Percentiles rank a stretch among this genome's conserved stretches.
Conservation (phyloP, 2,888 invertebrate species). For the Vannuccia rotundouncinata region DNA sequence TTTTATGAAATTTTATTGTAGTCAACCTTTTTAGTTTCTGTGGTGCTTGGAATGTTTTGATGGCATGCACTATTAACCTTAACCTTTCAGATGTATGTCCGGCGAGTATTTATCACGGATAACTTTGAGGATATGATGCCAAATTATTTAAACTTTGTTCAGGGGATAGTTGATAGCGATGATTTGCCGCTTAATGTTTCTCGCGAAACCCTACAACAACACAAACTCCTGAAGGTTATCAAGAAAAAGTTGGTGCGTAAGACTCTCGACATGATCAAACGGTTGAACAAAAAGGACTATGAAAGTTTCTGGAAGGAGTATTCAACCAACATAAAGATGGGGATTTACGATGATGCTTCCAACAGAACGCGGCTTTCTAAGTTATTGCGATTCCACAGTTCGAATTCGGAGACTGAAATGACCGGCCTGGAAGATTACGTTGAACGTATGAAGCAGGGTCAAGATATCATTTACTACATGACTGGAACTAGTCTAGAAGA, state of each 20-base stretch:
- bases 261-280: constrained; percentile 93
- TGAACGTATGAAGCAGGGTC: constrained; percentile 84
- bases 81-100: constrained; percentile 70
- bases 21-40: too few species aligned
- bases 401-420: constrained; percentile 62
- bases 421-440: constrained; percentile 82
- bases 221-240: constrained; percentile 95
- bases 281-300: constrained; percentile 79
- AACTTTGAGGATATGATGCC: constrained; percentile 98
- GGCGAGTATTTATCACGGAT: constrained; percentile 97
- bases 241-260: constrained; percentile 97
- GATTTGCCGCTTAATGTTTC: constrained; percentile 96
- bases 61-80: background rate
- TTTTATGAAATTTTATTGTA: too few species aligned
- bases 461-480: constrained; percentile 79
- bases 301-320: constrained; percentile 97
- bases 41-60: constrained; percentile 40
- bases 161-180: constrained; percentile 95
- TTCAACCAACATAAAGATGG: constrained; percentile 91
- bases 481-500: constrained; percentile 79
- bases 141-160: constrained; percentile 85
- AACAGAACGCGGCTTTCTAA: constrained; percentile 92
- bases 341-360: constrained; percentile 92
- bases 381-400: constrained; percentile 77
- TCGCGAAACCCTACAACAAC: constrained; percentile 93